phyloP scores from a whole-genome alignment of 2,888 invertebrate genomes.

The Nowickia ferox region DNA sequence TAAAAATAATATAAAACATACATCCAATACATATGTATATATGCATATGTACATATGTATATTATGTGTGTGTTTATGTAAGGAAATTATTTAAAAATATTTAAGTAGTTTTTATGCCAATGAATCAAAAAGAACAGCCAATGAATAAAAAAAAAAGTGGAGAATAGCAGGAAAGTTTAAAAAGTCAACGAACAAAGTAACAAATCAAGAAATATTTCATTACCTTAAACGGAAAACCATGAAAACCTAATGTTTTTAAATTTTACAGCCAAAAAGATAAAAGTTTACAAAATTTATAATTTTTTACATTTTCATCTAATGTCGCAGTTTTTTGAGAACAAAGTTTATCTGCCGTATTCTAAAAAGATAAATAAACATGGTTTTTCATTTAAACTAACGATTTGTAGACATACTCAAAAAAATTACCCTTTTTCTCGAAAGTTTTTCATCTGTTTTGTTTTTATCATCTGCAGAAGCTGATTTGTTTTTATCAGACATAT shows the following conservation, averaged over 20 bases:
- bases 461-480: conserved; percentile 6
- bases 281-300: background rate
- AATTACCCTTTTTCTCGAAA: conserved; percentile 62
- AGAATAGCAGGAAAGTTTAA: background rate
- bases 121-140: too few species aligned
- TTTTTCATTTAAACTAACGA: too few species aligned
- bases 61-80: background rate
- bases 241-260: background rate
- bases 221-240: background rate
- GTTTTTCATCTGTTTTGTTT: conserved; percentile 18
- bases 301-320: background rate
- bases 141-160: background rate
- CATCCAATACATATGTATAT: too few species aligned
- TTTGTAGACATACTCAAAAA: background rate
- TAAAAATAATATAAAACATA: conserved; percentile 7
- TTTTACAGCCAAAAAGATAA: background rate
- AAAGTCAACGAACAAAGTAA: background rate
- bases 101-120: background rate
- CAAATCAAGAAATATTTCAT: background rate
- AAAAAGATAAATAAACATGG: too few species aligned
- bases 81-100: conserved; percentile 38
- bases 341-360: too few species aligned
- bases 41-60: too few species aligned
- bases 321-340: too few species aligned
- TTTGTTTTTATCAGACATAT: conserved; percentile 36